Base-by-base conservation (phyloP, 1,140 invertebrate genomes). In the Anoplophora glabripennis region DNA sequence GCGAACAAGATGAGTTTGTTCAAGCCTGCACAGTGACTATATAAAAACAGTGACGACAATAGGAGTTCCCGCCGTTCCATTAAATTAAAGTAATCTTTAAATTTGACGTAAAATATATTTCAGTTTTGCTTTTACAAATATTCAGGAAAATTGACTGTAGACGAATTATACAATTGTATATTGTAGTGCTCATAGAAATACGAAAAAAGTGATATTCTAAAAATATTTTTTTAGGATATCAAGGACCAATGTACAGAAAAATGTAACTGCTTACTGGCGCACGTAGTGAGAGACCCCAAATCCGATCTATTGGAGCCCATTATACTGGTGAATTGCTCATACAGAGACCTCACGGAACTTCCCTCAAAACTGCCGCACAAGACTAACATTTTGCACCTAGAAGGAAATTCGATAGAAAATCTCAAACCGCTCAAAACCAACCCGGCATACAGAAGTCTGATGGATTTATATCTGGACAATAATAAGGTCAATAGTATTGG, bases 381-480 rank as follows among this genome's bases (percentile, higher is more conserved):
- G 58, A 82, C 83, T 1, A 82, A 80, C 9, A 81, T 79, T 5
- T 69, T 86, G 7, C 71, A 78, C 34, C 71, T 86, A 4, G 76
- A 75, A 63, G 76, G 77, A 47, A 84, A 88, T 73, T 53, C 57
- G 11, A 73, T 75, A 21, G 47, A 57, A 15, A 67, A 72, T 59
- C 28, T 75, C n/a, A 55, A 49, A 17, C 65, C 83, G 0, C 74
- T 92, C 10, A 79, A 83, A 0, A 82, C 80, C 7, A 89, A 90
- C 76, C 77, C 78, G 0, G 73, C 78, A 41, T 91, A 90, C 65
- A 78, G 76, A 79, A 54, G 61, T 37, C 79, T 92, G 0, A 72
- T 83, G 33, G 89, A 92, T 68, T 70, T 93, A 3, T 89, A 89
- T 71, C 70, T 93, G 51, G 88, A 92, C 66, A 80, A 89, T 66